phyloP scores from a whole-genome alignment of 2,888 invertebrate species.

The Peribatodes rhomboidaria region DNA sequence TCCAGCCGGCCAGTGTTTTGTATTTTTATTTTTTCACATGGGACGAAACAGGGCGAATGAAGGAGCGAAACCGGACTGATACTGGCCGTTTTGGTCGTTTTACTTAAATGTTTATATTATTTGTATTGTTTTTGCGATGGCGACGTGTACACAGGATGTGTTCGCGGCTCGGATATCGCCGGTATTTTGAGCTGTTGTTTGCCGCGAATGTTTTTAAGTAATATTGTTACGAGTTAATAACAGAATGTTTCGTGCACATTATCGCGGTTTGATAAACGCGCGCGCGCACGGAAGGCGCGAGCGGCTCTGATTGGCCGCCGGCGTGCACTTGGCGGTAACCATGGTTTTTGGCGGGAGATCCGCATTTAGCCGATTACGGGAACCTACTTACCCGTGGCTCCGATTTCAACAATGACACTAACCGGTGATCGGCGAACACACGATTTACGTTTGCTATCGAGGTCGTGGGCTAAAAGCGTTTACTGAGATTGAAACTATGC shows the following conservation, averaged over 20 bases:
- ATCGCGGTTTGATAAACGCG: constrained; percentile 77
- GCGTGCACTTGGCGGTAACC: constrained; percentile 50
- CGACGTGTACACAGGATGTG: constrained; percentile 61
- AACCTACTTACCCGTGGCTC: constrained; percentile 39
- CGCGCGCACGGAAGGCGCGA: constrained; percentile 75
- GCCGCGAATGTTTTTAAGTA: constrained; percentile 67
- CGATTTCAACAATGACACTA: constrained; percentile 36
- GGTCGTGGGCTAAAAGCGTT: constrained; percentile 4
- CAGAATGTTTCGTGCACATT: constrained; percentile 62
- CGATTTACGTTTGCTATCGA: constrained; percentile 45
- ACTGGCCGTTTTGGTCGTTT: constrained; percentile 63
- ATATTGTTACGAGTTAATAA: constrained; percentile 68
- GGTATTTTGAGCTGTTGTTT: constrained; percentile 60
- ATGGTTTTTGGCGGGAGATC: constrained; percentile 74
- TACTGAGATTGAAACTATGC: background rate
- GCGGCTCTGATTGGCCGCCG: constrained; percentile 77
- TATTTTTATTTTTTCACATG: constrained; percentile 54
- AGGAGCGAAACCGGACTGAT: constrained; percentile 65
- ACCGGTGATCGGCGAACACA: constrained; percentile 36
- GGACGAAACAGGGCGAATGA: constrained; percentile 58
- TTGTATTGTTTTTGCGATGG: constrained; percentile 59
- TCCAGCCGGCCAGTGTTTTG: constrained; percentile 15
- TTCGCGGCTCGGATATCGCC: constrained; percentile 64
- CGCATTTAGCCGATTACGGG: constrained; percentile 56
- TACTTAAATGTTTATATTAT: constrained; percentile 63